Percentiles rank a stretch among this genome's conserved stretches.
phyloP scores from a whole-genome alignment of 2,113 vertebrate genomes.

The Passerina amoena region DNA sequence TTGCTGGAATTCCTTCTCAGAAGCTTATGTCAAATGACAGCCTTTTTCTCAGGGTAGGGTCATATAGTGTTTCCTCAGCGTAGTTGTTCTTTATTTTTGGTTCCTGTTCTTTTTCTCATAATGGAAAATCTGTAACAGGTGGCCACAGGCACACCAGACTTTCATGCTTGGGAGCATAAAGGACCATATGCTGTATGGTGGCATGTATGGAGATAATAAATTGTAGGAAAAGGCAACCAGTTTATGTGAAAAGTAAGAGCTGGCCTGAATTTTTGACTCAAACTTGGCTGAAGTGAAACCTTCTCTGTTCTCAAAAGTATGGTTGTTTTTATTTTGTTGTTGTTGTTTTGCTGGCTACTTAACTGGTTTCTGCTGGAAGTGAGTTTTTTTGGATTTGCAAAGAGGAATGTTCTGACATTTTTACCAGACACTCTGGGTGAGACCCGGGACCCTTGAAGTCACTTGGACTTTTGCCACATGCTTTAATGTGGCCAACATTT shows the following conservation, averaged over 20 bases:
- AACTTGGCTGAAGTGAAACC: background rate
- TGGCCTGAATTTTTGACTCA: background rate
- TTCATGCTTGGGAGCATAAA: constrained; percentile 31
- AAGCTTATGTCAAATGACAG: constrained; percentile 34
- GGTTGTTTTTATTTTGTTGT: background rate
- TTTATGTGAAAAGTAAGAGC: background rate
- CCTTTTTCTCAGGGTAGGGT: constrained; percentile 48
- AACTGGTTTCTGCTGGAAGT: constrained; percentile 7
- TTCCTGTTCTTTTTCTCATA: constrained; percentile 47
- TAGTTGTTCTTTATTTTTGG: constrained; percentile 46
- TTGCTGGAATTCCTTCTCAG: constrained; percentile 52
- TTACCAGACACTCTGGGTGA: constrained; percentile 42
- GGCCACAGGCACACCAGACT: constrained; percentile 57
- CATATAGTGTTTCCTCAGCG: constrained; percentile 37
- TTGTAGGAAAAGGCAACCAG: background rate
- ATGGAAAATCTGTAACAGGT: constrained; percentile 69
- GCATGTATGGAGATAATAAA: constrained; percentile 27
- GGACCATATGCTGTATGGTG: constrained; percentile 43
- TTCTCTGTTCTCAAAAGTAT: background rate
- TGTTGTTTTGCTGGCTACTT: background rate
- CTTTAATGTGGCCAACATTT: constrained; percentile 29
- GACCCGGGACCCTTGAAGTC: background rate
- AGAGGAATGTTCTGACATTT: constrained; percentile 17
- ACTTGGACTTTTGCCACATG: constrained; percentile 32
- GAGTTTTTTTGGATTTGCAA: background rate